phyloP scores from a whole-genome alignment of 2,797 vertebrate genomes.

The Gadopsis marmoratus region DNA sequence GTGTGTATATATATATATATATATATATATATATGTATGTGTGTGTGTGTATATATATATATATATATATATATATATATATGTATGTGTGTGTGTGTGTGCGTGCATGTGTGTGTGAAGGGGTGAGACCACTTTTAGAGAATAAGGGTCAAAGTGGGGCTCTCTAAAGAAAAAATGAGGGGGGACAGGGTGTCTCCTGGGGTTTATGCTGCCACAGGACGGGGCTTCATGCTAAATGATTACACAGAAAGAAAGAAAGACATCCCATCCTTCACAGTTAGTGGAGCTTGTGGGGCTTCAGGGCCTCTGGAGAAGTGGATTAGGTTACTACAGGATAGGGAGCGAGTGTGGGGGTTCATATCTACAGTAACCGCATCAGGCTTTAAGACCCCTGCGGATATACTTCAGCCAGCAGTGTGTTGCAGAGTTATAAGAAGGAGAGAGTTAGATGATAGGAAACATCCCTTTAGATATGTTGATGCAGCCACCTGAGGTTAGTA shows the following conservation, averaged over 20 bases:
- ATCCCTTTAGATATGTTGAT: constrained; percentile 46
- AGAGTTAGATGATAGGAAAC: constrained; percentile 50
- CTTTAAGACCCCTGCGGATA: constrained; percentile 42
- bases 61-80: constrained; percentile 1
- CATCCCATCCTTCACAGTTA: constrained; percentile 70
- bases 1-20: constrained; percentile 11
- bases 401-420: constrained; percentile 33
- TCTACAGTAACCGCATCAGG: constrained; percentile 52
- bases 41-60: constrained; percentile 5
- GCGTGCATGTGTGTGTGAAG: background rate
- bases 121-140: constrained; percentile 26
- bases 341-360: constrained; percentile 39
- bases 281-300: constrained; percentile 33
- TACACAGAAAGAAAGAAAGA: constrained; percentile 43
- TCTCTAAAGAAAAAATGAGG: constrained; percentile 31
- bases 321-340: constrained; percentile 58
- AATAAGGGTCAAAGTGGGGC: constrained; percentile 61
- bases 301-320: constrained; percentile 64
- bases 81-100: constrained; percentile 3
- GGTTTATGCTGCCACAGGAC: constrained; percentile 53
- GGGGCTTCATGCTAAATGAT: constrained; percentile 63
- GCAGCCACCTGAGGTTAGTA: constrained; percentile 18
- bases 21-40: background rate
- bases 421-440: constrained; percentile 40
- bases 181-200: constrained; percentile 26